Conservation (phyloP, 2,113 vertebrate species). For the Melospiza georgiana region DNA sequence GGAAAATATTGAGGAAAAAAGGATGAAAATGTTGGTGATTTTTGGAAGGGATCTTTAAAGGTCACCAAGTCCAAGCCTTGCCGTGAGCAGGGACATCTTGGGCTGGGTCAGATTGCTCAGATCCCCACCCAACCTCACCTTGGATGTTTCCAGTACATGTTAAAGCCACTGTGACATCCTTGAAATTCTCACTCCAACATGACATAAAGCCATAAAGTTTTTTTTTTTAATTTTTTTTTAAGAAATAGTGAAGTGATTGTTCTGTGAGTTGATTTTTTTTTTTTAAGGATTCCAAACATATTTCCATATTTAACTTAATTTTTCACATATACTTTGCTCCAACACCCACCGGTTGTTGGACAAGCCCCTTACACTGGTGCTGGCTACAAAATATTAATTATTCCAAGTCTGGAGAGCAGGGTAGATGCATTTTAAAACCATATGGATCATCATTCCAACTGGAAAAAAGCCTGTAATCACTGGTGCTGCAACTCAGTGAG, state of each 20-base stretch:
- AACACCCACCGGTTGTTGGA: neutral
- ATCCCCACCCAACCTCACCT: neutral
- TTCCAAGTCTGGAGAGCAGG: neutral
- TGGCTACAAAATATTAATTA: neutral
- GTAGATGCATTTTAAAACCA: neutral
- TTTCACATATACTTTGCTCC: neutral
- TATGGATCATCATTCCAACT: conserved; percentile 9
- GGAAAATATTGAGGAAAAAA: neutral
- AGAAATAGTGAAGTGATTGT: neutral
- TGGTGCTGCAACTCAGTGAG: neutral
- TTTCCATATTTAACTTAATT: neutral
- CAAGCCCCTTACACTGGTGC: neutral
- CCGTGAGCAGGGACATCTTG: too few relatives aligned
- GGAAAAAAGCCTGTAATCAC: neutral
- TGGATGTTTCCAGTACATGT: neutral
- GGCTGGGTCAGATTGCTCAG: neutral
- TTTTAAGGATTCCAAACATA: neutral
- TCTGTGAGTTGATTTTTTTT: neutral
- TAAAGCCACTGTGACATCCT: neutral
- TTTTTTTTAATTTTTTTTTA: neutral
- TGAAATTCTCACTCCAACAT: neutral
- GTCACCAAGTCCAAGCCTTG: neutral
- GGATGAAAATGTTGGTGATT: neutral
- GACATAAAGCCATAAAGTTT: neutral
- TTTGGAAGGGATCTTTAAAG: neutral